Percentiles rank a stretch among this genome's conserved stretches.
phyloP scores from a whole-genome alignment of 2,797 vertebrate species.

The Galagoides demidoff region DNA sequence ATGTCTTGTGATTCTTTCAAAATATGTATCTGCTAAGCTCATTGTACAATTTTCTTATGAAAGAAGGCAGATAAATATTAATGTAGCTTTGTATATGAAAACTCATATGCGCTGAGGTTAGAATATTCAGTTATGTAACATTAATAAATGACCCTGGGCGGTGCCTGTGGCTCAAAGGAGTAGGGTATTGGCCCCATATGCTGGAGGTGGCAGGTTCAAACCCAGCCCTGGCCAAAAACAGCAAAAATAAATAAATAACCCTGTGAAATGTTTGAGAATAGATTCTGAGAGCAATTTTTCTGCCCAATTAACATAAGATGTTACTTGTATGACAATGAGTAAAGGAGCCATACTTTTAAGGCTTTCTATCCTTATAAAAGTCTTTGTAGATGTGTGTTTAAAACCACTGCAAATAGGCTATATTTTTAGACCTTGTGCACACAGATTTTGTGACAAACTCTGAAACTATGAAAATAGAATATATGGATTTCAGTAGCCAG shows the following conservation, averaged over 20 bases:
- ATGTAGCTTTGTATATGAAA: constrained; percentile 21
- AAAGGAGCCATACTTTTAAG: constrained; percentile 16
- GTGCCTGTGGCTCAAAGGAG: no score
- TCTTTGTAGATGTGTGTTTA: constrained; percentile 17
- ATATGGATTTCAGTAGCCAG: constrained; percentile 30
- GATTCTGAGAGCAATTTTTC: not conserved
- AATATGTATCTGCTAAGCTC: constrained; percentile 54
- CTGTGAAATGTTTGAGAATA: not conserved
- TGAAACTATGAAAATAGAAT: constrained; percentile 36
- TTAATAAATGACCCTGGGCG: not conserved
- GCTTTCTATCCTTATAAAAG: constrained; percentile 6
- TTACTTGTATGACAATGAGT: not conserved
- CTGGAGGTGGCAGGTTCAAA: no score
- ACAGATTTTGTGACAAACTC: constrained; percentile 50
- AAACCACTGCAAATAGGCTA: constrained; percentile 22
- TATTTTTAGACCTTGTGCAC: constrained; percentile 33
- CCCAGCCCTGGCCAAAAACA: no score
- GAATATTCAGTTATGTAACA: not conserved
- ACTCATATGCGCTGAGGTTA: not conserved
- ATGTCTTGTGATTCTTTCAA: constrained; percentile 53
- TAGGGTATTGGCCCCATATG: no score
- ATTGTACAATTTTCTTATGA: constrained; percentile 43
- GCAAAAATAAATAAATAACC: not conserved
- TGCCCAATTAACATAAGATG: not conserved
- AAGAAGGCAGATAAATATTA: constrained; percentile 50